Evolutionary conservation across 2,888 invertebrate genomes (phyloP).

Genomic region (Pachycephus smyrnensis): DNA sequence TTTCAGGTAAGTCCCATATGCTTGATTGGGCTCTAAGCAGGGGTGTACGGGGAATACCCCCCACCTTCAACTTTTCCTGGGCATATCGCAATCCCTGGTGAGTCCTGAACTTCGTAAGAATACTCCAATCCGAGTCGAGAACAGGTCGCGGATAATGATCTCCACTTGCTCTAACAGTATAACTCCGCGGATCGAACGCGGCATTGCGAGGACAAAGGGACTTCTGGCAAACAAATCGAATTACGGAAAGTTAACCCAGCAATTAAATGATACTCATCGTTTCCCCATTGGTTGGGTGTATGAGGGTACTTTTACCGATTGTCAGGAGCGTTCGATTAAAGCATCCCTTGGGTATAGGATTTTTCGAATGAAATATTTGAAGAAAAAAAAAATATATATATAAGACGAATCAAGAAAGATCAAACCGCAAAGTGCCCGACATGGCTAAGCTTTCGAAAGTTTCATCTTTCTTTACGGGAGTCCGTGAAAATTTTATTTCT

Average conservation of each 20-base stretch:
- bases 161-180: not conserved
- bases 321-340: not conserved
- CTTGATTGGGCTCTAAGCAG: not conserved
- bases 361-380: not conserved
- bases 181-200: not conserved
- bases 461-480: too few species aligned
- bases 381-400: too few species aligned
- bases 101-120: slow-evolving; percentile 36
- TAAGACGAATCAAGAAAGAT: not conserved
- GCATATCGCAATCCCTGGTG: slow-evolving; percentile 28
- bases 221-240: slow-evolving; percentile 32
- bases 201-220: not conserved
- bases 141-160: slow-evolving; percentile 11
- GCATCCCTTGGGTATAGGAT: not conserved
- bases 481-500: too few species aligned
- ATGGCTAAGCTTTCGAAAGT: too few species aligned
- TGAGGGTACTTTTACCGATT: not conserved
- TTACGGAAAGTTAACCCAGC: slow-evolving; percentile 37
- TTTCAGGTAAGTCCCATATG: slow-evolving; percentile 53
- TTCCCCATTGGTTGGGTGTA: not conserved
- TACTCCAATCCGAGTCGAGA: slow-evolving; percentile 27
- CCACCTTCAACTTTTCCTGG: slow-evolving; percentile 10
- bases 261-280: slow-evolving; percentile 43
- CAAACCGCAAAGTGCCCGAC: not conserved
- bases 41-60: not conserved